Conservation (phyloP, 1,140 invertebrate genomes). For the Listronotus oregonensis region DNA sequence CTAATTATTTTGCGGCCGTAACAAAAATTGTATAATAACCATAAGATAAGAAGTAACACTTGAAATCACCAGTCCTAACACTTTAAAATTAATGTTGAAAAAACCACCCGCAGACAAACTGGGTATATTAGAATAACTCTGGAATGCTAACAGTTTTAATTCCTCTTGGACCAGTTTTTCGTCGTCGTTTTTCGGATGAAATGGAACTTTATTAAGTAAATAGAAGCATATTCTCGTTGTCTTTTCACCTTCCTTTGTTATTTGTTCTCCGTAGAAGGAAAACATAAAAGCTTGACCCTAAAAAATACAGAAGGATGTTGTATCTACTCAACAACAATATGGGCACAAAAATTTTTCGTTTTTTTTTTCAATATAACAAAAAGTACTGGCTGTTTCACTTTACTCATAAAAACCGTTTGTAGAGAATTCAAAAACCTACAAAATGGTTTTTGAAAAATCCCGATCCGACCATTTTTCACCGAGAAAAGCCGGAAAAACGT, state of each 20-base stretch:
- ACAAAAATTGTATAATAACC: conserved; percentile 34
- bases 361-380: neutral
- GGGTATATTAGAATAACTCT: conserved; percentile 30
- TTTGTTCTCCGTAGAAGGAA: conserved; percentile 29
- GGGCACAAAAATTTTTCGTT: neutral
- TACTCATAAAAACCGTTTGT: too few species aligned
- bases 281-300: conserved; percentile 29
- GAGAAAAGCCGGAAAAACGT: neutral
- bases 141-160: conserved; percentile 19
- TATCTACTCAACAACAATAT: too few species aligned
- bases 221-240: conserved; percentile 31
- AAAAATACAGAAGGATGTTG: neutral
- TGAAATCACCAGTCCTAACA: conserved; percentile 31
- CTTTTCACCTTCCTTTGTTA: conserved; percentile 32
- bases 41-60: conserved; percentile 33
- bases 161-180: conserved; percentile 29
- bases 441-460: too few species aligned
- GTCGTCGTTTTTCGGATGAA: conserved; percentile 20
- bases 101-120: conserved; percentile 31
- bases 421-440: too few species aligned
- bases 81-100: conserved; percentile 30
- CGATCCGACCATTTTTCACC: too few species aligned
- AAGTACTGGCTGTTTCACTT: too few species aligned
- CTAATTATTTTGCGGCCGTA: conserved; percentile 18
- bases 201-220: conserved; percentile 26